phyloP scores from a whole-genome alignment of 2,113 vertebrate species.

The Henicopernis longicauda region DNA sequence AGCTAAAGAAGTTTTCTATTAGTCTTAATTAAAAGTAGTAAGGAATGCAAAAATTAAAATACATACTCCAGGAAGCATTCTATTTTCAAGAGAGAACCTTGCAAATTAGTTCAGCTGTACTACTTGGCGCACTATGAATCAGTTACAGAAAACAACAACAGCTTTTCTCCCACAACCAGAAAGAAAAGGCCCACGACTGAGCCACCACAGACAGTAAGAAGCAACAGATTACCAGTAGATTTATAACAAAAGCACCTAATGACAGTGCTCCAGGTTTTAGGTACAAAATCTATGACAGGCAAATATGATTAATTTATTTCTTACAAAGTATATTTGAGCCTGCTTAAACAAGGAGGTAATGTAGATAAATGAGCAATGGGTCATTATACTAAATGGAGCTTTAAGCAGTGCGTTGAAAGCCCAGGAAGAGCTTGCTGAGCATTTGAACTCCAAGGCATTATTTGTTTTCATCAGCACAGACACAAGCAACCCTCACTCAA shows the following conservation, averaged over 20 bases:
- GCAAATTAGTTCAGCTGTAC: slow-evolving; percentile 18
- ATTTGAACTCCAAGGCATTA: background rate
- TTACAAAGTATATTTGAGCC: background rate
- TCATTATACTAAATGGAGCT: background rate
- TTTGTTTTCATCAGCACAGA: background rate
- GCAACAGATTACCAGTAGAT: background rate
- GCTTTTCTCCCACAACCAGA: background rate
- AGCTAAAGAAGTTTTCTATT: background rate
- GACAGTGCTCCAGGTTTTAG: background rate
- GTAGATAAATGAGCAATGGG: background rate
- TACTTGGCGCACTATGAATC: slow-evolving; percentile 1
- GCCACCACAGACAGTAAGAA: background rate
- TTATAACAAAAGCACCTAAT: background rate
- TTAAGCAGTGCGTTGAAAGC: background rate
- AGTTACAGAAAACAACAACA: background rate
- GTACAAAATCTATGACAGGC: background rate
- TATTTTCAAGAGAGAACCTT: slow-evolving; percentile 10
- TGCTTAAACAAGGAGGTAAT: background rate
- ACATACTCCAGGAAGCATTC: background rate
- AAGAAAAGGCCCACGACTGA: background rate
- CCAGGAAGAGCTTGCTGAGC: background rate
- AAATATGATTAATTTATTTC: background rate
- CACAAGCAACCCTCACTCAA: background rate
- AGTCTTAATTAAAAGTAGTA: slow-evolving; percentile 10
- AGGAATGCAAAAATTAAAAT: slow-evolving; percentile 14